phyloP scores from a whole-genome alignment of 2,113 vertebrate genomes.

The Cyprinus carpio region DNA sequence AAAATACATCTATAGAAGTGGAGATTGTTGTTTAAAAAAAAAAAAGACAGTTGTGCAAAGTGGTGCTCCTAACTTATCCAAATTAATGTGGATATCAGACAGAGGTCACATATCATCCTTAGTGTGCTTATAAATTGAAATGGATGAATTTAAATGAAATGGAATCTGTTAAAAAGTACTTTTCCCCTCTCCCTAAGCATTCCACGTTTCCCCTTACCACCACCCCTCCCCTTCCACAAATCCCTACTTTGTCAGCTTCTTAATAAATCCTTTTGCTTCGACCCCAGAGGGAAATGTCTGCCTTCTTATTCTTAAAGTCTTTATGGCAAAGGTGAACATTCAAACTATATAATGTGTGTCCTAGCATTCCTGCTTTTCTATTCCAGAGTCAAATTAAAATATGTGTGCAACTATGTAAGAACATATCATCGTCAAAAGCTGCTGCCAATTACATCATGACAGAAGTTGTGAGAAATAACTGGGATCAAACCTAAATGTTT shows the following conservation, averaged over 20 bases:
- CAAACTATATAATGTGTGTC: not conserved
- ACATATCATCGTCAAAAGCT: not conserved
- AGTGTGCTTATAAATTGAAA: not conserved
- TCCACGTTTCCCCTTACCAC: conserved; percentile 44
- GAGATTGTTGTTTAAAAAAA: not conserved
- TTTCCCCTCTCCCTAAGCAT: conserved; percentile 40
- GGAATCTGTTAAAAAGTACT: conserved; percentile 25
- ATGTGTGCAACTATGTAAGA: not conserved
- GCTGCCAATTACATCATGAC: not conserved
- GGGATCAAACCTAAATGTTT: not conserved
- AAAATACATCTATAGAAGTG: not conserved
- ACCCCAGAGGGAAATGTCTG: conserved; percentile 58
- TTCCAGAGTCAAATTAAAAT: not conserved
- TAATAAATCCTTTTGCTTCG: conserved; percentile 74
- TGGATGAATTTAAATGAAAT: conserved; percentile 1
- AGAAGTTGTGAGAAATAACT: not conserved
- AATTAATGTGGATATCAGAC: not conserved
- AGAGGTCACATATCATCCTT: not conserved
- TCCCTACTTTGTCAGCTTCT: conserved; percentile 59
- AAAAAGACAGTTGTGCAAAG: not conserved
- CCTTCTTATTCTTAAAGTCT: conserved; percentile 55
- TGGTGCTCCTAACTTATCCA: not conserved
- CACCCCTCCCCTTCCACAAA: conserved; percentile 18
- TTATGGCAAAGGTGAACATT: not conserved
- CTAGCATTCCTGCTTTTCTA: conserved; percentile 6